Conservation (phyloP, 2,113 vertebrate species). For the Anolis sagrei region DNA sequence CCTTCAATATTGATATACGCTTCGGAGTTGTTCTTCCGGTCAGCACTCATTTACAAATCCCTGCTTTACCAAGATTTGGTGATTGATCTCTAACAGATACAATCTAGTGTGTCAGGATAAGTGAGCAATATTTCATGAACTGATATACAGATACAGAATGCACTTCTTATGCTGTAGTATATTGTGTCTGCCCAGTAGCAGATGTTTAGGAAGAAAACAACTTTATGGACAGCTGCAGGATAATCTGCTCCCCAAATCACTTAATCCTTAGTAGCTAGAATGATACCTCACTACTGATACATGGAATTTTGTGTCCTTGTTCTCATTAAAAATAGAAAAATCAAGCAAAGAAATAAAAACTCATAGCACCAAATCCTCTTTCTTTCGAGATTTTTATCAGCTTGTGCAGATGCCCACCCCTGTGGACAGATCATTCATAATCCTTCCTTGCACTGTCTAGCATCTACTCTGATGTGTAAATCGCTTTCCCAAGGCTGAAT, state of each 20-base stretch:
- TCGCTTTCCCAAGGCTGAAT: no score
- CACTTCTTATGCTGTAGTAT: background rate
- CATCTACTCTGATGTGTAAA: no score
- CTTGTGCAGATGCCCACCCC: no score
- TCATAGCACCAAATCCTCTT: no score
- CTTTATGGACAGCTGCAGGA: background rate
- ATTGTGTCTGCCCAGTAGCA: background rate
- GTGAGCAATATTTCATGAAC: background rate
- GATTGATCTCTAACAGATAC: background rate
- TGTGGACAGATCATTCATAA: no score
- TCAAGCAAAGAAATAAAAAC: no score
- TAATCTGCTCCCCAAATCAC: conserved; percentile 8
- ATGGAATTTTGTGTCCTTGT: background rate
- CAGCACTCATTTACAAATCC: background rate
- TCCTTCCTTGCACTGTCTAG: no score
- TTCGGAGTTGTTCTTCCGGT: background rate
- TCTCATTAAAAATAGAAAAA: no score
- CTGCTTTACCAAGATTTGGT: background rate
- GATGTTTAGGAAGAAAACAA: background rate
- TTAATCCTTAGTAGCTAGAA: background rate
- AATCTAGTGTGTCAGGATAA: background rate
- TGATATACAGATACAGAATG: background rate
- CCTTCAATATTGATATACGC: background rate
- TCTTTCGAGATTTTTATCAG: no score
- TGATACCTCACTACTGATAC: background rate